Percentiles rank a stretch among this genome's conserved stretches.
Evolutionary conservation across 2,888 invertebrate species (phyloP).

Genomic region (Beris chalybata): DNA sequence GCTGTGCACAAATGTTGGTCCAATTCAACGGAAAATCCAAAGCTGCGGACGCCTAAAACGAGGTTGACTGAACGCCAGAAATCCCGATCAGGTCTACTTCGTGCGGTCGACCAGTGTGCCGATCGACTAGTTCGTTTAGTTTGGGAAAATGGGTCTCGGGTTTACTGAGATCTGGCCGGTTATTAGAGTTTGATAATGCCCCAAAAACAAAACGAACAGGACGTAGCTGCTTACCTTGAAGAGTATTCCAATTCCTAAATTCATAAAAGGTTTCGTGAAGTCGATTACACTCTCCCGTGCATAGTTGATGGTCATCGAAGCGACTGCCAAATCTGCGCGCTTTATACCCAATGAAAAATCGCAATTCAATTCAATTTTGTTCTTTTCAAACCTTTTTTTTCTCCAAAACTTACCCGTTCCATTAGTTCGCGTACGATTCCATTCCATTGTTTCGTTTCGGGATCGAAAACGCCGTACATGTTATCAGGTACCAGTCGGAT

Average conservation of each 20-base stretch:
- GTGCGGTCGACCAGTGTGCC: too few species aligned
- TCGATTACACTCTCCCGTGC: constrained; percentile 88
- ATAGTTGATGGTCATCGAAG: constrained; percentile 97
- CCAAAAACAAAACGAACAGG: too few species aligned
- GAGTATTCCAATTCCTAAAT: constrained; percentile 92
- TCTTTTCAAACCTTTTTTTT: too few species aligned
- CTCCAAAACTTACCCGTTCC: constrained; percentile 27
- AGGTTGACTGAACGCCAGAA: too few species aligned
- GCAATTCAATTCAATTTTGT: background rate
- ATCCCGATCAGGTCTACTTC: too few species aligned
- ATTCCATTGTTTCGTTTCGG: constrained; percentile 70
- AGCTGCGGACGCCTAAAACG: too few species aligned
- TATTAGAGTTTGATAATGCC: too few species aligned
- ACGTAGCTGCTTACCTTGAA: constrained; percentile 72
- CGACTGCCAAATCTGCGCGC: constrained; percentile 88
- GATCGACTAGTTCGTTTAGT: too few species aligned
- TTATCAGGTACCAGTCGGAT: constrained; percentile 67
- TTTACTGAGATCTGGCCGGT: too few species aligned
- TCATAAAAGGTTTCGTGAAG: constrained; percentile 98
- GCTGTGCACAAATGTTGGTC: too few species aligned
- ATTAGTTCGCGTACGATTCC: constrained; percentile 63
- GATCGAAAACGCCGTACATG: constrained; percentile 69
- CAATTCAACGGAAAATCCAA: too few species aligned
- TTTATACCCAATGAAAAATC: background rate
- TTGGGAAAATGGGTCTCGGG: too few species aligned